A percentile compares a stretch with the other conserved stretches of the same genome.
phyloP scores from a whole-genome alignment of 2,797 vertebrate genomes.

The Pempheris klunzingeri region DNA sequence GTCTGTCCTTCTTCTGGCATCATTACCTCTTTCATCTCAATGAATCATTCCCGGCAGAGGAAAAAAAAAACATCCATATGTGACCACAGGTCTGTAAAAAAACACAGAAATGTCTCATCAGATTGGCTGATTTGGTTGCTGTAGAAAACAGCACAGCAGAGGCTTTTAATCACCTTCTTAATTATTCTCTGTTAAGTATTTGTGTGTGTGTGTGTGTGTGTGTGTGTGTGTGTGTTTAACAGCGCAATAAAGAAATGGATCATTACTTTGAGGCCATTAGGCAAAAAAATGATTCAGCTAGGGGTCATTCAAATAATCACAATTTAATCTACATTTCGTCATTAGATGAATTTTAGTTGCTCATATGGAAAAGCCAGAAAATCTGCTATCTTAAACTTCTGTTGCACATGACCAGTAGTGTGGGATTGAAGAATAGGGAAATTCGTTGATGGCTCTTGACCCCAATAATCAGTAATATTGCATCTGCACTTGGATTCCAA shows the following conservation, averaged over 20 bases:
- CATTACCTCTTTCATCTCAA: slow-evolving; percentile 71
- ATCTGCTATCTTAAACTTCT: slow-evolving; percentile 12
- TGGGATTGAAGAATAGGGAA: slow-evolving; percentile 41
- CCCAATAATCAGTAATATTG: slow-evolving; percentile 41
- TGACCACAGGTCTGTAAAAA: slow-evolving; percentile 40
- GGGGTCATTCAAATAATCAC: slow-evolving; percentile 65
- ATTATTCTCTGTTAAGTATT: slow-evolving; percentile 38
- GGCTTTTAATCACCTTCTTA: slow-evolving; percentile 60
- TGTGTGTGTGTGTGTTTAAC: slow-evolving; percentile 49
- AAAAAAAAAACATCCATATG: slow-evolving; percentile 34
- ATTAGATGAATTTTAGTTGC: slow-evolving; percentile 39
- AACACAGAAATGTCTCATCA: slow-evolving; percentile 29
- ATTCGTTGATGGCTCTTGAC: slow-evolving; percentile 32
- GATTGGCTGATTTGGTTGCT: slow-evolving; percentile 30
- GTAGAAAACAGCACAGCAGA: slow-evolving; percentile 27
- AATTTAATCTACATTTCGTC: slow-evolving; percentile 62
- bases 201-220: slow-evolving; percentile 32
- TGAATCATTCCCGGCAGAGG: slow-evolving; percentile 54
- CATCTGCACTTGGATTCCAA: slow-evolving; percentile 36
- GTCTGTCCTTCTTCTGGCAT: slow-evolving; percentile 46
- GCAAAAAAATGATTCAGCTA: slow-evolving; percentile 54
- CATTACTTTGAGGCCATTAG: slow-evolving; percentile 70
- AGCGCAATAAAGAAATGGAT: slow-evolving; percentile 62
- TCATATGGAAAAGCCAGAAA: slow-evolving; percentile 25
- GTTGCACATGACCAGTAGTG: slow-evolving; percentile 29